Base-by-base conservation (phyloP, 2,113 vertebrate species). In the Indicator maculatus region DNA sequence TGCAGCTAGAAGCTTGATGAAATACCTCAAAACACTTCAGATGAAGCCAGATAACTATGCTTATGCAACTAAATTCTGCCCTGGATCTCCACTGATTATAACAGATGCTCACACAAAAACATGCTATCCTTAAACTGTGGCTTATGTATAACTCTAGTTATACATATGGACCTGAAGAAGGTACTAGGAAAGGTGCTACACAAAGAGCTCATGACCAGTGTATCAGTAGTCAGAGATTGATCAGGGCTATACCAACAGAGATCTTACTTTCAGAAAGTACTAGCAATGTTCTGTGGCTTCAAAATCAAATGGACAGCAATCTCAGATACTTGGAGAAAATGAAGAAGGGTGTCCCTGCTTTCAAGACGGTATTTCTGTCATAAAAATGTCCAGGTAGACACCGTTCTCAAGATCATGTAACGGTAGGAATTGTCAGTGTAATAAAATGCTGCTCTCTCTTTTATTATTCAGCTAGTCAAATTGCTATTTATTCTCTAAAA, bases 401-500 rank as follows among this genome's bases (percentile, higher is more conserved):
- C 17, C 1, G 4, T 86, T 83, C 74, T 21, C 45, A 86, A 85
- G 19, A 50, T 70, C 72, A 64, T 52, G 16, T 86, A 63, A 55
- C 61, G 41, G 16, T 45, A 50, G 76, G 13, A 55, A 16, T 47
- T 6, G 14, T 64, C 52, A 63, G 26, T 18, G 8, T 80, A 45
- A 75, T 59, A 36, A 74, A 77, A 66, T 71, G 3, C 8, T 88
- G 8, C 39, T 81, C 26, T 27, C 6, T 63, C n/a, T 93, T 77
- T 66, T 27, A 52, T 55, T 74, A 71, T 86, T 73, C 58, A 64
- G 45, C 6, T 73, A 77, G 3, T 28, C 1, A 88, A 75, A 64
- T 59, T 82, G 39, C 9, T 88, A 12, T 90, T 82, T 88, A 39
- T 72, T 79, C 5, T 88, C 59, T 82, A 88, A 67, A 71, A 79